phyloP scores from a whole-genome alignment of 1,140 invertebrate genomes.

The Neuroterus valhalla region DNA sequence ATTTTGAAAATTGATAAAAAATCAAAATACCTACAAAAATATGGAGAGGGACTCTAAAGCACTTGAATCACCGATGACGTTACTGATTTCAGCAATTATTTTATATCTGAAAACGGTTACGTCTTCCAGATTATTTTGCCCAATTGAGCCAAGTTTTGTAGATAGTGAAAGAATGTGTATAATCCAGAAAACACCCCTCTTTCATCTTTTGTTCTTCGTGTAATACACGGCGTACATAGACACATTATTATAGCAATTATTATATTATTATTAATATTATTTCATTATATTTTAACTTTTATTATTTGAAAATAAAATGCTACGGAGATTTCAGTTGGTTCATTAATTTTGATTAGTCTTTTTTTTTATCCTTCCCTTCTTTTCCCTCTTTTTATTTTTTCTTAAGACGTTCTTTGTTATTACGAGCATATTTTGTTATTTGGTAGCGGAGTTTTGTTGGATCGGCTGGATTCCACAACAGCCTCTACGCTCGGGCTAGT shows the following conservation, averaged over 20 bases:
- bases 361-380: slow-evolving; percentile 47
- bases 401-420: slow-evolving; percentile 18
- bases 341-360: slow-evolving; percentile 54
- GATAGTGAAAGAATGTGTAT: background rate
- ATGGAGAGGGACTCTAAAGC: background rate
- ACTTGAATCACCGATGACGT: background rate
- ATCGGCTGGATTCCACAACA: slow-evolving; percentile 47
- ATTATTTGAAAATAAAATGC: slow-evolving; percentile 72
- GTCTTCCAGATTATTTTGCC: background rate
- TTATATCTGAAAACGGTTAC: background rate
- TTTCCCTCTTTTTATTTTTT: slow-evolving; percentile 31
- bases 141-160: slow-evolving; percentile 4
- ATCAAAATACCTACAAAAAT: background rate
- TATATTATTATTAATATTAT: slow-evolving; percentile 67
- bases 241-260: slow-evolving; percentile 56
- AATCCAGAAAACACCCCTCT: background rate
- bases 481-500: too few relatives aligned
- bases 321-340: slow-evolving; percentile 66
- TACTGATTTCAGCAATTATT: background rate
- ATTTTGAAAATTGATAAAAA: slow-evolving; percentile 12
- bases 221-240: slow-evolving; percentile 52
- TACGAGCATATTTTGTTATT: slow-evolving; percentile 26
- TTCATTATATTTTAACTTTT: slow-evolving; percentile 72
- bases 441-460: slow-evolving; percentile 31
- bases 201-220: slow-evolving; percentile 54